Evolutionary conservation across 1,140 invertebrate species (phyloP).

Genomic region (Calycopis cecrops): DNA sequence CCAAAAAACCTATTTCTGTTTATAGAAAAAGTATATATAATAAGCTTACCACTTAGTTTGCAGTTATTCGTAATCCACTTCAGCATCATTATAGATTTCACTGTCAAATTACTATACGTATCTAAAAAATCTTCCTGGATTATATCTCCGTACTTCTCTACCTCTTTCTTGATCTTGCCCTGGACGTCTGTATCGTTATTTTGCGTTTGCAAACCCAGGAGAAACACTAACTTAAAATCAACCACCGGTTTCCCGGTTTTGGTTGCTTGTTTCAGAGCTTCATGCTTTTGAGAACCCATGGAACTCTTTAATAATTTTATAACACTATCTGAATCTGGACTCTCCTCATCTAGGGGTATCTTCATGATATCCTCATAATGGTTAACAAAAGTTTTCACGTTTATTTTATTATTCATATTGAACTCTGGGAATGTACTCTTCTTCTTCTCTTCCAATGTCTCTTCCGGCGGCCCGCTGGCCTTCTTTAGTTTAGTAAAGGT

Average conservation of each 20-base stretch:
- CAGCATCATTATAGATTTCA: too few species aligned
- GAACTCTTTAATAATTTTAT: conserved; percentile 39
- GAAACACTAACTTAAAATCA: conserved; percentile 56
- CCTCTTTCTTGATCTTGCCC: too few species aligned
- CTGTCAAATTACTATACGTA: conserved; percentile 95
- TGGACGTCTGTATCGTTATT: too few species aligned
- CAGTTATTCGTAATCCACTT: conserved; percentile 81
- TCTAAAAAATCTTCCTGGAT: conserved; percentile 93
- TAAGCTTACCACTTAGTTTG: conserved; percentile 55
- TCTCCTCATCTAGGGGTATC: conserved; percentile 61
- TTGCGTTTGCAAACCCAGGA: too few species aligned
- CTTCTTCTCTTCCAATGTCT: conserved; percentile 56
- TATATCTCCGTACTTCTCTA: conserved; percentile 84
- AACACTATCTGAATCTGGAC: conserved; percentile 43
- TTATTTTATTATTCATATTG: too few species aligned
- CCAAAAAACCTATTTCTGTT: too few species aligned
- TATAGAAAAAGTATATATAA: not conserved
- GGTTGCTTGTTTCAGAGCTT: conserved; percentile 16
- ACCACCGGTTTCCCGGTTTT: conserved; percentile 24
- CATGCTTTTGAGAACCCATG: conserved; percentile 36
- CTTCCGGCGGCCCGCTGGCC: conserved; percentile 40
- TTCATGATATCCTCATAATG: too few species aligned
- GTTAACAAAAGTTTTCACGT: too few species aligned
- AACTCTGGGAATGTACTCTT: conserved; percentile 48
- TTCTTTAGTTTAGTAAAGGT: conserved; percentile 43